Conservation (phyloP, 2,888 invertebrate genomes). For the Agrotis ipsilon region DNA sequence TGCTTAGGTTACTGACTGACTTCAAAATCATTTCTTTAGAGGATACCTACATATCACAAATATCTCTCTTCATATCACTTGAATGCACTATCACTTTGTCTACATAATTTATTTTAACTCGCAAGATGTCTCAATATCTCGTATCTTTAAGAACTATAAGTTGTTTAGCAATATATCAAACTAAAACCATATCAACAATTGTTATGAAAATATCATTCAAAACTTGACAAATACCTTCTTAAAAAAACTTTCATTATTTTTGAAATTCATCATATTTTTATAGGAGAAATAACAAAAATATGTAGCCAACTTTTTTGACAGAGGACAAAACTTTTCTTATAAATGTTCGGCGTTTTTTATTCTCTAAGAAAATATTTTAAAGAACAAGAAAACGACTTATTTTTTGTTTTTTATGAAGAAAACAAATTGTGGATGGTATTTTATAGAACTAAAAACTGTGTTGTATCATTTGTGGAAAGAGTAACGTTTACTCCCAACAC, state of each 20-base stretch:
- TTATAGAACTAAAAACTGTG: constrained; percentile 16
- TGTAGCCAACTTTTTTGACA: background rate
- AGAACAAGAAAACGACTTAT: background rate
- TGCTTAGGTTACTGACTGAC: constrained; percentile 38
- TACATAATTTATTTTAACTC: constrained; percentile 43
- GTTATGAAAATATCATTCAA: constrained; percentile 26
- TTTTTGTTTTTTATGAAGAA: background rate
- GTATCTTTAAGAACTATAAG: constrained; percentile 26
- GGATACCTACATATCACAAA: constrained; percentile 65
- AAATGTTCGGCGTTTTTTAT: background rate
- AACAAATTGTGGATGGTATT: constrained; percentile 29
- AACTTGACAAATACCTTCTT: background rate
- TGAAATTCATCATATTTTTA: background rate
- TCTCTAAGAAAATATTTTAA: background rate
- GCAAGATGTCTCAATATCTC: constrained; percentile 14
- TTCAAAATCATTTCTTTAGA: constrained; percentile 49
- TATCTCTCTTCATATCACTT: constrained; percentile 63
- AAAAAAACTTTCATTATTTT: background rate
- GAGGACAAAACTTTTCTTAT: background rate
- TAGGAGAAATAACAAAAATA: background rate
- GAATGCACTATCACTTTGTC: constrained; percentile 51
- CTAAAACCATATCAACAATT: constrained; percentile 27
- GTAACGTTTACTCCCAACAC: background rate
- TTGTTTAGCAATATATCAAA: constrained; percentile 13
- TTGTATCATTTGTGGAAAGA: constrained; percentile 24